phyloP scores from a whole-genome alignment of 2,888 invertebrate species.

The Leptura quadrifasciata region DNA sequence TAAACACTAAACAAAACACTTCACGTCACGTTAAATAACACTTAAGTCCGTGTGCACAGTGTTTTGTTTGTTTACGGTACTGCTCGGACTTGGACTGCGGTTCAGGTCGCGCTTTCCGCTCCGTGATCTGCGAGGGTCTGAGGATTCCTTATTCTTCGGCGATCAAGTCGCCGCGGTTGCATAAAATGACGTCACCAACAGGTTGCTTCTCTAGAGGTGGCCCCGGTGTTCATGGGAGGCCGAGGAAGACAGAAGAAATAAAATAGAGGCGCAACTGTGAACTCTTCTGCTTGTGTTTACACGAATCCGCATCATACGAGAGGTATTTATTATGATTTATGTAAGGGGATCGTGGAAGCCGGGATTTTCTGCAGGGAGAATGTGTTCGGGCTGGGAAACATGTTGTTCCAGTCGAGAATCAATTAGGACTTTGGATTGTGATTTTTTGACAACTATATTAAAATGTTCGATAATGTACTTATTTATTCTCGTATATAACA shows the following conservation, averaged over 20 bases:
- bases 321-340: constrained; percentile 49
- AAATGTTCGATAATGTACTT: no score
- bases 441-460: no score
- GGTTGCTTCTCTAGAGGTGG: constrained; percentile 70
- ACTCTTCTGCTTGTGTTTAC: constrained; percentile 49
- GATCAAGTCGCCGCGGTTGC: constrained; percentile 53
- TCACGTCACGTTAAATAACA: constrained; percentile 31
- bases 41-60: constrained; percentile 20
- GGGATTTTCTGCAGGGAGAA: background rate
- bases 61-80: constrained; percentile 28
- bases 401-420: no score
- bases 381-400: constrained; percentile 1
- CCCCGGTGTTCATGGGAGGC: constrained; percentile 68
- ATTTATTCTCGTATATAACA: no score
- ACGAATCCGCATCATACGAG: constrained; percentile 44
- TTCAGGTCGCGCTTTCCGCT: constrained; percentile 34
- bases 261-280: constrained; percentile 50
- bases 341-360: constrained; percentile 17
- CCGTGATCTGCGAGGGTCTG: constrained; percentile 48
- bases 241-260: constrained; percentile 50
- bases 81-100: constrained; percentile 14
- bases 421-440: no score
- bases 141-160: constrained; percentile 43
- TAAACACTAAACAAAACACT: constrained; percentile 48
- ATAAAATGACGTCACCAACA: constrained; percentile 69